Base-by-base conservation (phyloP, 2,888 invertebrate species). In the Drosophila suboccidentalis region DNA sequence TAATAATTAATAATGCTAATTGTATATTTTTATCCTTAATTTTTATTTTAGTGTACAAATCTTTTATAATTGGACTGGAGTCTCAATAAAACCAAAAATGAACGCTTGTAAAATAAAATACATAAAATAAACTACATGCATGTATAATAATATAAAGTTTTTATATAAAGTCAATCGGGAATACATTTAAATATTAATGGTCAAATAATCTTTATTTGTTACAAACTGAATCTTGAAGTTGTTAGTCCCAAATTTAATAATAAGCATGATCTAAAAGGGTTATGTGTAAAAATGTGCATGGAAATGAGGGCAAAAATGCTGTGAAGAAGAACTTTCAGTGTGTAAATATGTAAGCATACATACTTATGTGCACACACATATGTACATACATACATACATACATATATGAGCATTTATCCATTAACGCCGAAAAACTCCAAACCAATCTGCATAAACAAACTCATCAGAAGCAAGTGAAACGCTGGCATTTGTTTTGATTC, bases 371-470 rank as follows among this genome's bases (percentile, higher is more conserved):
- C 26, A 49, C n/a, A 34, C 32, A 60, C 13, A n/a, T n/a, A n/a
- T n/a, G n/a, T n/a, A n/a, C n/a, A n/a, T n/a, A 32, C 41, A 50
- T 39, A 54, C 36, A 57, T 13, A 32, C 38, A 50, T 39, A 47
- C 22, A 63, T 53, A 70, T 55, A 72, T 74, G 82, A 44, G 68
- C 78, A 82, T 81, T 74, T 89, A 84, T 84, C 84, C 84, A 84
- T 84, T 84, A 84, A 89, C 84, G 86, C 88, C 90, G 70, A 87
- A 89, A 78, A 89, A 87, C 69, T 89, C 66, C 74, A 78, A 86
- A 78, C 71, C 86, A 86, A 86, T 86, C 86, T 88, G 89, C 90
- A 86, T 90, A 86, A 86, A 90, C 86, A 86, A 86, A 86, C 86
- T 90, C 90, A 88, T 89, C 87, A 76, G 71, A 54, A 67, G 80